Evolutionary conservation across 1,140 invertebrate genomes (phyloP).

Genomic region (Drosophila ironensis): DNA sequence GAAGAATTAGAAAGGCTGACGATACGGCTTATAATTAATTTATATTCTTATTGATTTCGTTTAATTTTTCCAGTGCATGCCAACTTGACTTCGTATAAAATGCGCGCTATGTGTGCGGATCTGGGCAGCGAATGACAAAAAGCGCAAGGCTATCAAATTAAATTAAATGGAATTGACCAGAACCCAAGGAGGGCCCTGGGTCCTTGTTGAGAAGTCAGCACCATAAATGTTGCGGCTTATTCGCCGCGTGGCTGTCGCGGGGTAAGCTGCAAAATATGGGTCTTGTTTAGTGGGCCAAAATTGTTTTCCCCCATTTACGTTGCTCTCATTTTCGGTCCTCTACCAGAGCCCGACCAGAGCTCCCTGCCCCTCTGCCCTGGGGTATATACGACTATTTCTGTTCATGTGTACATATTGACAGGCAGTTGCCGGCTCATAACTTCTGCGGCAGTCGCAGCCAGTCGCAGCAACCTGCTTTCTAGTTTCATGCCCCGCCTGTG

Average conservation of each 20-base stretch:
- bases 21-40: no score
- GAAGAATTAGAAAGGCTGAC: no score
- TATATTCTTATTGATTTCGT: not conserved
- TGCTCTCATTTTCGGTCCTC: constrained; percentile 4
- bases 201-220: constrained; percentile 52
- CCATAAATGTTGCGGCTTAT: constrained; percentile 54
- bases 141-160: constrained; percentile 81
- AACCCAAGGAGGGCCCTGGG: constrained; percentile 56
- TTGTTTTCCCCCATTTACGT: constrained; percentile 41
- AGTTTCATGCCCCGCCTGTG: constrained; percentile 47
- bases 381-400: constrained; percentile 2
- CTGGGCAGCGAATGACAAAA: constrained; percentile 71
- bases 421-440: constrained; percentile 45
- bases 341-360: not conserved
- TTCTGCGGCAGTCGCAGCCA: constrained; percentile 9
- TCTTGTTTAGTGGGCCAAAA: constrained; percentile 44
- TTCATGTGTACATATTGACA: constrained; percentile 38
- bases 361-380: not conserved
- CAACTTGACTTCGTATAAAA: constrained; percentile 56
- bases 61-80: not conserved
- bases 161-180: constrained; percentile 80
- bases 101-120: constrained; percentile 46
- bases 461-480: constrained; percentile 2
- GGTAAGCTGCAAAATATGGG: constrained; percentile 51
- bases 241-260: not conserved